Conservation (phyloP, 2,888 invertebrate species). For the Torymus auratus region DNA sequence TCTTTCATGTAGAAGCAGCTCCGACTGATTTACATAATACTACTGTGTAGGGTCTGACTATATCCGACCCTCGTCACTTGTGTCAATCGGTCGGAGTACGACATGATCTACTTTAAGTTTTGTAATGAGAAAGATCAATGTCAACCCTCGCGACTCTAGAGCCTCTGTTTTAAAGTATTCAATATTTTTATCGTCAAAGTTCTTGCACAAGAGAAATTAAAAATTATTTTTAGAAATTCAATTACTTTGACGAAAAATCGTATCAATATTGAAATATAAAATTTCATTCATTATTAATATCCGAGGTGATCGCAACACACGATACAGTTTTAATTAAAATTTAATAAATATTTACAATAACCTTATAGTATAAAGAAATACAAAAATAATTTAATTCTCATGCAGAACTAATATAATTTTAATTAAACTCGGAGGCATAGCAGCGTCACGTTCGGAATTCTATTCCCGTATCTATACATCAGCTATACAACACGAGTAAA, state of each 20-base stretch:
- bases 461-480: no score
- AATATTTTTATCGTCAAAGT: background rate
- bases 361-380: no score
- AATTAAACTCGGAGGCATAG: no score
- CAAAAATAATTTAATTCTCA: no score
- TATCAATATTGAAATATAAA: no score
- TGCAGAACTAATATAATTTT: no score
- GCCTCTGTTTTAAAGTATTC: slow-evolving; percentile 1
- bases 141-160: slow-evolving; percentile 5
- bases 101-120: slow-evolving; percentile 33
- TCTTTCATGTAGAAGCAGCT: background rate
- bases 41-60: slow-evolving; percentile 21
- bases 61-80: slow-evolving; percentile 27
- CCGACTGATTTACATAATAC: slow-evolving; percentile 25
- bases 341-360: no score
- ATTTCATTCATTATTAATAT: no score
- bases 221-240: slow-evolving; percentile 1
- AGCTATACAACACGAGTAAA: no score
- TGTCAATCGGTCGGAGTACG: slow-evolving; percentile 5
- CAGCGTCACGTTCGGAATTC: no score
- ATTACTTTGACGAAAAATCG: background rate
- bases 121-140: slow-evolving; percentile 40
- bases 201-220: background rate
- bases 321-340: no score
- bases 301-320: no score